Base-by-base conservation (phyloP, 37 sponge, comb jelly and placozoan genomes). In the Cliona cf. orientalis region DNA sequence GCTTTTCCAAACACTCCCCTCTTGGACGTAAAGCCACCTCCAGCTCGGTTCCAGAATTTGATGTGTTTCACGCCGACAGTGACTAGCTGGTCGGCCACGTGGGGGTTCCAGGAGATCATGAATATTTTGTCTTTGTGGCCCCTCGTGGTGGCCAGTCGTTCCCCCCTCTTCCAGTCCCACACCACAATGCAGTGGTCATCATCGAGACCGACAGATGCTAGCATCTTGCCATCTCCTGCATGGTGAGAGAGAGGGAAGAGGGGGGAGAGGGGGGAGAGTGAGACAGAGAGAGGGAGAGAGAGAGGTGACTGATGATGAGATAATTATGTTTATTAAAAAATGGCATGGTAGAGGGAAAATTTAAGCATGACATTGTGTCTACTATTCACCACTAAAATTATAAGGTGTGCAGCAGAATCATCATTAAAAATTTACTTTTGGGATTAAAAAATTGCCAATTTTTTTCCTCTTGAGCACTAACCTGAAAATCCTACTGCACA, bases 111-210 rank as follows among this genome's bases (percentile, higher is more conserved):
- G 5, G 45, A 21, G 22, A 95, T 31, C 70, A 93, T 76, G 82
- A 98, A 98, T 34, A 98, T 93, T 75, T 93, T 95, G 69, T 93
- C 91, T 84, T 98, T 94, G 87, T 98, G 93, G 0, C 96, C 98
- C 34, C 96, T 69, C 21, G 93, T 91, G 33, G 91, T 76, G 21
- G 98, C 91, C 66, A 95, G 46, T 76, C 89, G 82, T 62, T 92
- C 87, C 11, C 96, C 98, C 64, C 87, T 93, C 74, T 75, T 84
- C 98, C 98, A 98, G 65, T 93, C 81, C 94, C 96, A 95, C 42
- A 98, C 85, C 26, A 93, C 92, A 25, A 98, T 95, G 42, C 79
- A 71, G 71, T 98, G 98, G 79, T 91, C 79, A 43, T 98, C 92
- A 66, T 98, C 98, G 69, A 98, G 75, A 55, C 98, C 98, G 42